Base-by-base conservation (phyloP, 2,797 vertebrate species). In the Phoebastria nigripes region DNA sequence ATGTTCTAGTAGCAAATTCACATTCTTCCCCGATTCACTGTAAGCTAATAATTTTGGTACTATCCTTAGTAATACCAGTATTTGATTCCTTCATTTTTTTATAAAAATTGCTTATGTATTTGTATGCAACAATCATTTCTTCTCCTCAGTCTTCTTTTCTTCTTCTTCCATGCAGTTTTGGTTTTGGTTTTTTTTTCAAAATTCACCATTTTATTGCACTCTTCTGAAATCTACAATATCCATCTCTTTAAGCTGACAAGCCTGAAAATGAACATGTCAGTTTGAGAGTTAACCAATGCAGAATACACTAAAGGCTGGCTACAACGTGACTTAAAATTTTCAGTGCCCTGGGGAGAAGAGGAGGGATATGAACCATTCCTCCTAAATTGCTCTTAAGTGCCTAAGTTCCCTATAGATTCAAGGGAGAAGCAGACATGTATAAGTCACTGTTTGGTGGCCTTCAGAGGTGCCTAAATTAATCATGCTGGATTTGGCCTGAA, bases 391-490 rank as follows among this genome's bases (percentile, higher is more conserved):
- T 95, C 42, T 7, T 71, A 81, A 88, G 70, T 78, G 58, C 73
- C 35, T 41, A 66, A 49, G 25, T 20, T 95, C 78, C 67, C 73
- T 25, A 8, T 5, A 52, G 86, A 82, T 82, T 66, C 35, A 51
- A 70, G 81, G 44, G 31, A 93, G 70, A 87, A 76, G 74, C 37
- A 92, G 46, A 78, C 41, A 61, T 26, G 37, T 62, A 9, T 33
- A 84, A 81, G 65, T 79, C 74, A 69, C 66, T 6, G 13, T 84
- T 79, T 61, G 54, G 69, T 93, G 86, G 70, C 80, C 73, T 94
- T 92, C 73, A 55, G 66, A 89, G 71, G 18, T 92, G 20, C 25
- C 67, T 77, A n/a, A 89, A 96, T 87, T 84, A 89, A 82, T 89
- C 81, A 80, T 41, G 74, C 19, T 82, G 83, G 82, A 87, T 85